phyloP scores from a whole-genome alignment of 2,113 vertebrate species.

The Apaloderma vittatum region DNA sequence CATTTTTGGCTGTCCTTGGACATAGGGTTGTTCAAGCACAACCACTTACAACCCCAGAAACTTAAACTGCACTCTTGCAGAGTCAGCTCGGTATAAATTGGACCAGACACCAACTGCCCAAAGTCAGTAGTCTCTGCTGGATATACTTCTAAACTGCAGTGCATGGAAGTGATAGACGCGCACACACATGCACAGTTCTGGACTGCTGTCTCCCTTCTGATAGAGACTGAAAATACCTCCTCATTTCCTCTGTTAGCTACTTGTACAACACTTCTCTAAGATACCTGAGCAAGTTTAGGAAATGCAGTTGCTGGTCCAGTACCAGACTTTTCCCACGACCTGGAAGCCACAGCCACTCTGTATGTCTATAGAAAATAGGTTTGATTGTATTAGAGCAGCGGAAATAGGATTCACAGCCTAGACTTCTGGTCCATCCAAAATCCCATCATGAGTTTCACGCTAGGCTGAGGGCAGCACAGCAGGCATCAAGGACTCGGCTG shows the following conservation, averaged over 20 bases:
- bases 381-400: neutral
- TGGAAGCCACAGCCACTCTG: neutral
- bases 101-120: neutral
- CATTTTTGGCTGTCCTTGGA: neutral
- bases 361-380: neutral
- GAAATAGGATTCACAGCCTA: neutral
- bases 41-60: neutral
- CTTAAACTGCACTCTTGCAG: neutral
- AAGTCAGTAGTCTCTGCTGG: neutral
- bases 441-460: constrained; percentile 10
- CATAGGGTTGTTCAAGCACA: neutral
- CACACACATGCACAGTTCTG: neutral
- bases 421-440: neutral
- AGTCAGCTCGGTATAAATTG: neutral
- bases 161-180: rapidly evolving
- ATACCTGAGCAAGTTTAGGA: neutral
- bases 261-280: neutral
- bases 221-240: neutral
- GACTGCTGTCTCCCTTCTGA: neutral
- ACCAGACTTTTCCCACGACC: neutral
- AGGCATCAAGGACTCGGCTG: constrained; percentile 7
- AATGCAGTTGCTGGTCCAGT: neutral
- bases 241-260: neutral
- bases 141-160: neutral
- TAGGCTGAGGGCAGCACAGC: neutral